phyloP scores from a whole-genome alignment of 2,797 vertebrate species.

The Anableps anableps region DNA sequence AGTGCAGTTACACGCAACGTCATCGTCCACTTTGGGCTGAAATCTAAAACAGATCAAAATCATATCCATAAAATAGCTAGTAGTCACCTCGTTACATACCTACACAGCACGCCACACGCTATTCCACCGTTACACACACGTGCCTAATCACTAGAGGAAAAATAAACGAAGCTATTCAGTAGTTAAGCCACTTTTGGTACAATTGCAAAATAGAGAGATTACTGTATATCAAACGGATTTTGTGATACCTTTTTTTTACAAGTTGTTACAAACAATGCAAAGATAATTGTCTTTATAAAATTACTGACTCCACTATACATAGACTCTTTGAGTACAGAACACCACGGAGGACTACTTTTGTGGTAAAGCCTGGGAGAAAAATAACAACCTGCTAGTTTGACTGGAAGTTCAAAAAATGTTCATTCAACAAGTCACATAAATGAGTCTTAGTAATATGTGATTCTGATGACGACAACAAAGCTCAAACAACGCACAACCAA shows the following conservation, averaged over 20 bases:
- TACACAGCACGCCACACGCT: slow-evolving; percentile 84
- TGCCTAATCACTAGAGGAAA: slow-evolving; percentile 87
- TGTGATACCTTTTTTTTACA: slow-evolving; percentile 71
- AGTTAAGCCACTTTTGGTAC: slow-evolving; percentile 99
- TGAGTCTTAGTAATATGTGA: slow-evolving; percentile 69
- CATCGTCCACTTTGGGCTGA: slow-evolving; percentile 67
- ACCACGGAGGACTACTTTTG: slow-evolving; percentile 77
- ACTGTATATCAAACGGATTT: slow-evolving; percentile 92
- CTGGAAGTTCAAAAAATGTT: slow-evolving; percentile 70
- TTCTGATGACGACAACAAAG: slow-evolving; percentile 81
- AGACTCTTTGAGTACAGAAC: slow-evolving; percentile 87
- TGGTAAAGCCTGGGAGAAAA: slow-evolving; percentile 84
- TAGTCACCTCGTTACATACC: slow-evolving; percentile 85
- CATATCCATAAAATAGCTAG: slow-evolving; percentile 77
- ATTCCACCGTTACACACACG: slow-evolving; percentile 82
- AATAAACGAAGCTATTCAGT: slow-evolving; percentile 87
- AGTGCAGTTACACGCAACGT: slow-evolving; percentile 67
- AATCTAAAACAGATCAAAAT: slow-evolving; percentile 75
- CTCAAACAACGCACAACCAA: slow-evolving; percentile 62
- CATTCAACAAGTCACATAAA: slow-evolving; percentile 73
- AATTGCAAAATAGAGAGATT: slow-evolving; percentile 92
- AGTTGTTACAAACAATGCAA: slow-evolving; percentile 94
- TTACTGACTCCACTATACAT: slow-evolving; percentile 88
- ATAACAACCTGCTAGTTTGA: slow-evolving; percentile 76
- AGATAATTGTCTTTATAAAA: slow-evolving; percentile 96